phyloP scores from a whole-genome alignment of 1,140 invertebrate genomes.

The Panagrolaimus sp. region DNA sequence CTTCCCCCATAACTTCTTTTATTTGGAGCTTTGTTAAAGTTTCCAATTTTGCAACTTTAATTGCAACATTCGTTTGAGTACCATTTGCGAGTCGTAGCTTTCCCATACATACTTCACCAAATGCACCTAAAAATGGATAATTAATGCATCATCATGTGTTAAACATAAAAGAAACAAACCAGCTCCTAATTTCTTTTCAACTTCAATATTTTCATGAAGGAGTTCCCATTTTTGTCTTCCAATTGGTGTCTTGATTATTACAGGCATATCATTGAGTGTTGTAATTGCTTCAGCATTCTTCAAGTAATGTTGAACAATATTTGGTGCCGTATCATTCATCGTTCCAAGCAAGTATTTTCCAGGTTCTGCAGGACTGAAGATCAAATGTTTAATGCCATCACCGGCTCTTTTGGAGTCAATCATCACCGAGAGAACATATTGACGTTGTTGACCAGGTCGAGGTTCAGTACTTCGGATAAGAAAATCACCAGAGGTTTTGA shows the following conservation, averaged over 20 bases:
- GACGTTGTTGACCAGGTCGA: not conserved
- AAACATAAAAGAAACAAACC: not conserved
- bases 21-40: constrained; percentile 33
- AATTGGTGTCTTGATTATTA: constrained; percentile 20
- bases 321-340: constrained; percentile 2
- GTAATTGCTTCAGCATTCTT: not conserved
- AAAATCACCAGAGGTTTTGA: not conserved
- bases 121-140: constrained; percentile 8
- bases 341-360: not conserved
- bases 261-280: not conserved
- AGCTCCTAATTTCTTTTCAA: not conserved
- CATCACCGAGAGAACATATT: constrained; percentile 2
- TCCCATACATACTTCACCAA: constrained; percentile 25
- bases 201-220: constrained; percentile 27
- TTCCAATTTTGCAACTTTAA: constrained; percentile 37
- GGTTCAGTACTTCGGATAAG: constrained; percentile 13
- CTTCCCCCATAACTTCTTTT: constrained; percentile 28
- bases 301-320: constrained; percentile 8
- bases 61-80: not conserved
- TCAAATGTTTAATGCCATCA: constrained; percentile 5
- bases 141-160: not conserved
- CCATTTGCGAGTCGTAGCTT: constrained; percentile 14
- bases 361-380: not conserved
- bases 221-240: constrained; percentile 38
- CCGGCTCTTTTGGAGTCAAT: not conserved